These are phyloP conservation scores for Sycobia sp. DNA, from an alignment of 1,140 invertebrate species.

Conservation along the genomic window DNA sequence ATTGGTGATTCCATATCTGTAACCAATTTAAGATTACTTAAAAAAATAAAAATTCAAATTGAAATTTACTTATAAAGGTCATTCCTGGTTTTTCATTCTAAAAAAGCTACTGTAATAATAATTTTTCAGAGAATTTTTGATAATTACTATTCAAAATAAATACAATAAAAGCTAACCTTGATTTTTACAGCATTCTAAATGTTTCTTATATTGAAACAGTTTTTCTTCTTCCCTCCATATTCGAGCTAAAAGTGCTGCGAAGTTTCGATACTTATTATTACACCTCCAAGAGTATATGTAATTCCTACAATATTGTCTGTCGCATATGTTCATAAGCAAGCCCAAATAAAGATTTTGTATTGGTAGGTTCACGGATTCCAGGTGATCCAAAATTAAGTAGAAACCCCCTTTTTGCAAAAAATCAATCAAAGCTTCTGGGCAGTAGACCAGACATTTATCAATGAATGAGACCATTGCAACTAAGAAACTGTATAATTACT, in stretches of 20 bases:
- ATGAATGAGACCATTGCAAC: slow-evolving; percentile 43
- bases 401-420: slow-evolving; percentile 40
- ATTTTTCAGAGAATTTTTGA: not conserved
- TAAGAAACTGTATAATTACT: slow-evolving; percentile 40
- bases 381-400: slow-evolving; percentile 41
- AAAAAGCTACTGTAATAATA: not conserved
- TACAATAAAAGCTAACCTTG: no score
- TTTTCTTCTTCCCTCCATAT: slow-evolving; percentile 51
- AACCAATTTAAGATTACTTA: not conserved
- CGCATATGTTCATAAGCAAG: slow-evolving; percentile 43
- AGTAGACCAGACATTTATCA: slow-evolving; percentile 44
- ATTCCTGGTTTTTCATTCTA: not conserved
- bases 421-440: slow-evolving; percentile 30
- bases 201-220: no score
- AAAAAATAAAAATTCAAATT: not conserved
- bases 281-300: slow-evolving; percentile 48
- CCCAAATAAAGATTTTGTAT: slow-evolving; percentile 45
- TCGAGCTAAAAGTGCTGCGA: slow-evolving; percentile 44
- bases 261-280: slow-evolving; percentile 39
- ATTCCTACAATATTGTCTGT: slow-evolving; percentile 32
- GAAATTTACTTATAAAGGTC: not conserved
- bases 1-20: slow-evolving; percentile 37
- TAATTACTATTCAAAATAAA: not conserved
- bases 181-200: no score
- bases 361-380: slow-evolving; percentile 36